phyloP scores from a whole-genome alignment of 2,113 vertebrate species.

The Colius striatus region DNA sequence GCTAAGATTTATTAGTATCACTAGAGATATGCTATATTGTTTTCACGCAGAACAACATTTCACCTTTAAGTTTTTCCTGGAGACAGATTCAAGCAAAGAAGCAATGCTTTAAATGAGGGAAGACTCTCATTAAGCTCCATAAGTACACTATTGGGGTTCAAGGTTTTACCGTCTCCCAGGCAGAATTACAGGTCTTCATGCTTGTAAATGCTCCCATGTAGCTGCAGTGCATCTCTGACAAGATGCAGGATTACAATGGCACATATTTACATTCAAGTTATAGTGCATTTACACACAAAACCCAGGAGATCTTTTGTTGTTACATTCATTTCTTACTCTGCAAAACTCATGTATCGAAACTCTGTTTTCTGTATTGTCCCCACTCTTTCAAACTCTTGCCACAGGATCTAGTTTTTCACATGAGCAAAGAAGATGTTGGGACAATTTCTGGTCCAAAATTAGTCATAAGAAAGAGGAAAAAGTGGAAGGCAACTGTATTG shows the following conservation, averaged over 20 bases:
- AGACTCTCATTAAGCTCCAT: background rate
- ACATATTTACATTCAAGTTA: background rate
- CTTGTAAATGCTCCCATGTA: background rate
- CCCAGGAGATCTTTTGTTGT: fast-evolving
- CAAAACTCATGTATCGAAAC: background rate
- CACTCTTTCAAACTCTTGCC: background rate
- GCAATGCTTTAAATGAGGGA: background rate
- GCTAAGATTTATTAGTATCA: background rate
- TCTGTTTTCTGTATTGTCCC: background rate
- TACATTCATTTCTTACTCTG: background rate
- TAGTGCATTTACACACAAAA: background rate
- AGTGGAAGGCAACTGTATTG: background rate
- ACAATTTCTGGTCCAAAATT: background rate
- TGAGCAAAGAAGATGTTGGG: background rate
- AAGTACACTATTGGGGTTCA: background rate
- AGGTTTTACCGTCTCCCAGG: background rate
- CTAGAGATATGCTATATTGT: background rate
- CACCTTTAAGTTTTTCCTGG: background rate
- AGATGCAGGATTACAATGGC: background rate
- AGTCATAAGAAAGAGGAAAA: background rate
- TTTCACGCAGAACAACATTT: background rate
- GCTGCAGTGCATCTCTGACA: background rate
- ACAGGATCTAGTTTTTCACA: background rate
- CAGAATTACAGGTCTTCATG: background rate
- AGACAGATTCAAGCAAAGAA: background rate